Conservation (phyloP, 2,888 invertebrate species). For the Drosophila melanocephala region DNA sequence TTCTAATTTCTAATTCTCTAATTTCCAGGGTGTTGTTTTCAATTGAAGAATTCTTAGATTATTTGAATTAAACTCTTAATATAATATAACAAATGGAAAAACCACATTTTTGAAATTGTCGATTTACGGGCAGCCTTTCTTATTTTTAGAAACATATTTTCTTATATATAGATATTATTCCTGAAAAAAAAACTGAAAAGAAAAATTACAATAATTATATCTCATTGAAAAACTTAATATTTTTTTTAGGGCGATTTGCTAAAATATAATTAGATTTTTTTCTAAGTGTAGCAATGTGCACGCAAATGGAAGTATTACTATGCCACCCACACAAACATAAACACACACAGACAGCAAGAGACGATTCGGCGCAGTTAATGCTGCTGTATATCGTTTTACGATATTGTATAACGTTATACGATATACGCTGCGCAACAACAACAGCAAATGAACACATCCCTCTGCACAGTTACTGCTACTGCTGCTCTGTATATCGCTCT, state of each 20-base stretch:
- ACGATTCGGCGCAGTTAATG: slow-evolving; percentile 71
- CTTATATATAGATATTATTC: no score
- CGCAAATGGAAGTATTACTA: slow-evolving; percentile 67
- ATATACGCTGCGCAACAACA: slow-evolving; percentile 53
- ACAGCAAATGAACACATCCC: slow-evolving; percentile 54
- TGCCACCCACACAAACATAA: slow-evolving; percentile 47
- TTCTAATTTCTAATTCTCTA: no score
- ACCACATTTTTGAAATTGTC: not conserved
- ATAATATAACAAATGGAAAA: not conserved
- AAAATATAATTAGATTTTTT: not conserved
- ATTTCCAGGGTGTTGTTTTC: no score
- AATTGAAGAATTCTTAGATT: no score
- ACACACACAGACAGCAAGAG: slow-evolving; percentile 15
- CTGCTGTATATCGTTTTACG: slow-evolving; percentile 6
- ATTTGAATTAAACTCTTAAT: no score
- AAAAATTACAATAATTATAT: not conserved
- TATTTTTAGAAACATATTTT: no score
- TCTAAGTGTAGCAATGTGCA: slow-evolving; percentile 17
- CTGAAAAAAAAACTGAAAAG: no score
- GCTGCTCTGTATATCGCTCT: slow-evolving; percentile 55
- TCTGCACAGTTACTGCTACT: slow-evolving; percentile 43
- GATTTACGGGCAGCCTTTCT: no score
- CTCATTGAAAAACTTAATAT: no score
- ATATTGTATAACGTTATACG: slow-evolving; percentile 64
- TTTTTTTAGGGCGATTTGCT: not conserved